Percentiles rank a stretch among this genome's conserved stretches.
Evolutionary conservation across 2,797 vertebrate genomes (phyloP).

Genomic region (Hafferia zeledoni): DNA sequence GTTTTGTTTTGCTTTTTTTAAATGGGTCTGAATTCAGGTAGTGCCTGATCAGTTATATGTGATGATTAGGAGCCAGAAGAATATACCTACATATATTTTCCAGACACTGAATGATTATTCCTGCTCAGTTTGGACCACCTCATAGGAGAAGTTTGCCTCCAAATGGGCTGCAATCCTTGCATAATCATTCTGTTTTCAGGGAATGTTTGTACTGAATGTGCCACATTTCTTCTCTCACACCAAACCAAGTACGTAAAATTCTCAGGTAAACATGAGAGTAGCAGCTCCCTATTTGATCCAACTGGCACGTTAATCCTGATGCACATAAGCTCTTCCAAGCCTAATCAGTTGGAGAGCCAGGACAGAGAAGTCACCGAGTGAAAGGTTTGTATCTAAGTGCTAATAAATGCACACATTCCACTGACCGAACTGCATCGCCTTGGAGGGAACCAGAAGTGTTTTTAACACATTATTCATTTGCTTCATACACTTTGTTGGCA

Average conservation of each 20-base stretch:
- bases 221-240: background rate
- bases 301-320: background rate
- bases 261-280: background rate
- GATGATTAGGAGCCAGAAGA: background rate
- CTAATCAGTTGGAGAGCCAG: background rate
- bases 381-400: background rate
- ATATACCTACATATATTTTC: background rate
- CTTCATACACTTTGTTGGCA: background rate
- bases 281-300: background rate
- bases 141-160: background rate
- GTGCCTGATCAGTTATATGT: background rate
- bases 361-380: too few species aligned
- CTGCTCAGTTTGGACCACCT: background rate
- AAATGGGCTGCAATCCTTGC: background rate
- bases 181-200: background rate
- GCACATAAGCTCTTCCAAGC: background rate
- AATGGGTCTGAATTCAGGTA: background rate
- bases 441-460: background rate
- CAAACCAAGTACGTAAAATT: background rate
- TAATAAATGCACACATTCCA: background rate
- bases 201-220: background rate
- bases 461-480: background rate
- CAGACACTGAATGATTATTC: background rate
- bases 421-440: rapidly evolving
- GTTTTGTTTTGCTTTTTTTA: background rate